These are phyloP conservation scores for Sternotherus odoratus DNA, from an alignment of 2,797 vertebrate genomes.

Conservation along the genomic window DNA sequence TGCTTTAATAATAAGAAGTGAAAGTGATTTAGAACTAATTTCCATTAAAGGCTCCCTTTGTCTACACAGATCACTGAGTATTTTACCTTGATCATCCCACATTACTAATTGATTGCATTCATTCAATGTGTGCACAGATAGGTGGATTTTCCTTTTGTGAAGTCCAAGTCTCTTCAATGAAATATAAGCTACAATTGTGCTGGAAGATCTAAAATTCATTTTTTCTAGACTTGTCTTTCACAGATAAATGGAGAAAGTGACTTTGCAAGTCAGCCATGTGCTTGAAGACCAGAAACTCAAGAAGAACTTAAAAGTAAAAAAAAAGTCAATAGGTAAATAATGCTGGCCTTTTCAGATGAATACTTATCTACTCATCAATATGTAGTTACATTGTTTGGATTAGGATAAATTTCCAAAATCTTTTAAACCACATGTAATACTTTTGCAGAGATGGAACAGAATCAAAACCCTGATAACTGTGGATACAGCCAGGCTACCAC, in stretches of 20 bases:
- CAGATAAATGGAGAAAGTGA: neutral
- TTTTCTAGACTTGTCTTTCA: neutral
- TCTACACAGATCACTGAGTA: neutral
- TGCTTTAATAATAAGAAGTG: constrained; percentile 5
- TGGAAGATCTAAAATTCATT: neutral
- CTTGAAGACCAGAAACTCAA: neutral
- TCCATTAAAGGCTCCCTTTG: neutral
- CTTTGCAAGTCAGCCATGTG: neutral
- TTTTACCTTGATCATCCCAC: neutral
- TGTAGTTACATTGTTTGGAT: neutral
- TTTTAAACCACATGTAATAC: neutral
- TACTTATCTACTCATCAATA: neutral
- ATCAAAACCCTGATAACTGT: neutral
- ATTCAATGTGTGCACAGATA: neutral
- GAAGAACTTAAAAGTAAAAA: neutral
- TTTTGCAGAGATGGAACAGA: neutral
- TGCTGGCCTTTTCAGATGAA: neutral
- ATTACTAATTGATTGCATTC: neutral
- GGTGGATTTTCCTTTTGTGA: neutral
- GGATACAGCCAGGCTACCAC: neutral
- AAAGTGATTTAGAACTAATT: constrained; percentile 5
- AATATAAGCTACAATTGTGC: neutral
- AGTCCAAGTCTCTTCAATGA: neutral
- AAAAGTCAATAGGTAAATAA: neutral
- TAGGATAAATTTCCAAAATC: neutral